A percentile compares a stretch with the other conserved stretches of the same genome.
Conservation (phyloP, 2,113 vertebrate genomes). For the Laticauda laticaudata region DNA sequence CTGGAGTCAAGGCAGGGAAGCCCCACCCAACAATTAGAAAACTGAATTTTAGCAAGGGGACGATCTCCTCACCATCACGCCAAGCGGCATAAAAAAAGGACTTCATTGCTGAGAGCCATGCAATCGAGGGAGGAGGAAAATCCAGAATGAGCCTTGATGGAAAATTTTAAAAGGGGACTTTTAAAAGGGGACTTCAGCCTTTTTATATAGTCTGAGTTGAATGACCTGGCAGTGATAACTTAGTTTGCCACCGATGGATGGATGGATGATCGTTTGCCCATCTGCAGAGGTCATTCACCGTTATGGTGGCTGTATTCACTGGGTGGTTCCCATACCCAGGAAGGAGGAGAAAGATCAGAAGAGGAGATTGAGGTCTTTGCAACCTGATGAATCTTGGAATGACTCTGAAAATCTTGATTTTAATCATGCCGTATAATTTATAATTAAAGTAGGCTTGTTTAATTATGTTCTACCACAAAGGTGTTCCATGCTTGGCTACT, state of each 20-base stretch:
- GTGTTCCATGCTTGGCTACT: too few species aligned
- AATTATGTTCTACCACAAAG: too few species aligned
- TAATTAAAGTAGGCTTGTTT: too few species aligned
- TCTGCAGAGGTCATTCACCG: not conserved
- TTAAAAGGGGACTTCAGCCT: not conserved
- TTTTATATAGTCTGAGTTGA: not conserved
- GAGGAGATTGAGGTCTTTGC: not conserved
- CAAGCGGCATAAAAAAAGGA: not conserved
- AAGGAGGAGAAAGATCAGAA: not conserved
- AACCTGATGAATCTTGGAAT: not conserved
- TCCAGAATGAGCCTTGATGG: not conserved
- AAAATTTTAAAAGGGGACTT: not conserved
- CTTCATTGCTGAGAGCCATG: not conserved
- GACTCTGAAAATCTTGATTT: not conserved
- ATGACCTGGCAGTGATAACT: not conserved
- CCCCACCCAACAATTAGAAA: not conserved
- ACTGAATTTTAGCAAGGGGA: not conserved
- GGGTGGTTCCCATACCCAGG: not conserved
- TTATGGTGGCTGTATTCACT: not conserved
- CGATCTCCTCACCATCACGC: not conserved
- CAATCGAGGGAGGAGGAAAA: not conserved
- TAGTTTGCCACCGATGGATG: not conserved
- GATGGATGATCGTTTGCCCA: not conserved
- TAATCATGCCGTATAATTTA: not conserved
- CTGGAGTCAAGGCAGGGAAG: not conserved